A percentile compares a stretch with the other conserved stretches of the same genome.
These are phyloP conservation scores for Hoplostethus atlanticus DNA, from an alignment of 2,797 vertebrate species.

Conservation along the genomic window DNA sequence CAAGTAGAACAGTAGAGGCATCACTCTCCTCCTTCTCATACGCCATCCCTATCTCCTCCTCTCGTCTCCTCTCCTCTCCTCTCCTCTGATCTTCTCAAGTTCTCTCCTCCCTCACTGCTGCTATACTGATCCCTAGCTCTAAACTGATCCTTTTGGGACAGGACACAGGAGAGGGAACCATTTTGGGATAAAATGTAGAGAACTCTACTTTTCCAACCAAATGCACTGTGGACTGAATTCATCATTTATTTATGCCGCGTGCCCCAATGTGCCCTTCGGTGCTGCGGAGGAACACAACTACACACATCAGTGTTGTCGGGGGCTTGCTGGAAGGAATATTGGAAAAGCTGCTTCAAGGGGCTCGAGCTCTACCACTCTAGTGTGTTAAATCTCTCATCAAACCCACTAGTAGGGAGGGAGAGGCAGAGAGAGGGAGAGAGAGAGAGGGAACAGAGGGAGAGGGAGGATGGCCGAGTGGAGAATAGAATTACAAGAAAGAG, in stretches of 20 bases:
- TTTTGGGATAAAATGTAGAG: slow-evolving; percentile 68
- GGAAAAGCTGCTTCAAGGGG: slow-evolving; percentile 56
- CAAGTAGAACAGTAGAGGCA: slow-evolving; percentile 46
- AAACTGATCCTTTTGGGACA: slow-evolving; percentile 53
- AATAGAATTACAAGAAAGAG: slow-evolving; percentile 59
- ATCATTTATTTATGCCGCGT: slow-evolving; percentile 77
- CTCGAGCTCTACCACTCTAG: slow-evolving; percentile 49
- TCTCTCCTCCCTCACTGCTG: slow-evolving; percentile 19
- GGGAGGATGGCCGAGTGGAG: slow-evolving; percentile 41
- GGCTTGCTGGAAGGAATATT: slow-evolving; percentile 39
- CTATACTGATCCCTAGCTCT: slow-evolving; percentile 38
- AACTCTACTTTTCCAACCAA: slow-evolving; percentile 63
- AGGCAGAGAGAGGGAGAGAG: slow-evolving; percentile 10
- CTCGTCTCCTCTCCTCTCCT: slow-evolving; percentile 19
- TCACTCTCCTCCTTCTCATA: slow-evolving; percentile 44
- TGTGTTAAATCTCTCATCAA: slow-evolving; percentile 70
- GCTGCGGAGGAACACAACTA: slow-evolving; percentile 16
- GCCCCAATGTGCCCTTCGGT: slow-evolving; percentile 62
- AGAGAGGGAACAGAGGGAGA: slow-evolving; percentile 17
- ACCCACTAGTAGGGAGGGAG: slow-evolving; percentile 35
- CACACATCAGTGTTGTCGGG: slow-evolving; percentile 39
- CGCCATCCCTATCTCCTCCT: slow-evolving; percentile 32
- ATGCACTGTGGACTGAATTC: slow-evolving; percentile 71
- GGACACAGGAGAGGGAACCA: slow-evolving; percentile 63
- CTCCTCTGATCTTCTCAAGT: slow-evolving; percentile 1